Conservation (phyloP, 2,888 invertebrate genomes). For the Eristalinus sepulchralis region DNA sequence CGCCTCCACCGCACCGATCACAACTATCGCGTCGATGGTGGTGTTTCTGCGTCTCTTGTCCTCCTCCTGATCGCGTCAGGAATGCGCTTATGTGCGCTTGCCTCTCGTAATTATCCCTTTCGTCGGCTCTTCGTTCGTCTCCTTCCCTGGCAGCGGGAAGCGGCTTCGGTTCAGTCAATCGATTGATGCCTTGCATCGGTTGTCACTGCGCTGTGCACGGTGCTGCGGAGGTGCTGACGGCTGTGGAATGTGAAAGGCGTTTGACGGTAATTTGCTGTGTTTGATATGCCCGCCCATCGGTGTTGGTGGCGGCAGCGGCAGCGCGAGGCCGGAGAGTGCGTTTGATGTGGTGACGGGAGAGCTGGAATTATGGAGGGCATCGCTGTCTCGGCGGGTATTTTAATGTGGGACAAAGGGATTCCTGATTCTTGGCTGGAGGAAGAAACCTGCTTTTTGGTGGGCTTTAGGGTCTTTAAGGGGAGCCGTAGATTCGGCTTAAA, state of each 20-base stretch:
- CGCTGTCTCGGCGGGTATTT: neutral
- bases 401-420: neutral
- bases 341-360: neutral
- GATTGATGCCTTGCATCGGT: conserved; percentile 50
- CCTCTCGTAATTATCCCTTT: conserved; percentile 54
- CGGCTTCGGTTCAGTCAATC: conserved; percentile 19
- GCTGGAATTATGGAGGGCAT: neutral
- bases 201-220: conserved; percentile 10
- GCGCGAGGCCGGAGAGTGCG: neutral
- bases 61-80: conserved; percentile 22
- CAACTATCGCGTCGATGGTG: conserved; percentile 29
- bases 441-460: neutral
- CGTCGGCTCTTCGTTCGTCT: conserved; percentile 18
- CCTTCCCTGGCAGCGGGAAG: neutral
- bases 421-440: neutral
- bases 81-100: conserved; percentile 22
- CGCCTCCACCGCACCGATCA: conserved; percentile 29
- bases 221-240: conserved; percentile 30
- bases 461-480: neutral
- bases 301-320: neutral
- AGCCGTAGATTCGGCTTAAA: neutral
- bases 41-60: neutral
- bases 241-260: conserved; percentile 56
- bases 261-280: conserved; percentile 44
- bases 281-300: conserved; percentile 7